Evolutionary conservation across 2,888 invertebrate species (phyloP).

Genomic region (Antitype chi): DNA sequence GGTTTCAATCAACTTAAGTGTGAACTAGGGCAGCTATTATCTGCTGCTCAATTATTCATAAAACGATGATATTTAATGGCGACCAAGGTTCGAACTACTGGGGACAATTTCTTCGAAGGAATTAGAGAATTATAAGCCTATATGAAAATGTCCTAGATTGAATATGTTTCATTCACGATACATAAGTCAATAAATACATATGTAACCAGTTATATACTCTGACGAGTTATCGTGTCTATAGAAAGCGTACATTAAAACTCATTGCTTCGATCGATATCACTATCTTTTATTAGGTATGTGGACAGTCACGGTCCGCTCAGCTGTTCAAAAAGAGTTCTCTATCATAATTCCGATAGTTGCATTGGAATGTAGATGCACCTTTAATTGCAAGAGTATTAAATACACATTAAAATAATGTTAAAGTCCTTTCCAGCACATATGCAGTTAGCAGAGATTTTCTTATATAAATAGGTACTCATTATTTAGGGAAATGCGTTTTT

Average conservation of each 20-base stretch:
- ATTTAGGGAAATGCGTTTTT: neutral
- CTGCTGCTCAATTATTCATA: constrained; percentile 48
- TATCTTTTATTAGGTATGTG: neutral
- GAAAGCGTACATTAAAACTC: neutral
- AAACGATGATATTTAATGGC: constrained; percentile 12
- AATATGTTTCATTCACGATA: neutral
- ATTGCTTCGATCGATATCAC: neutral
- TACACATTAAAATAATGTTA: neutral
- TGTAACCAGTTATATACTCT: neutral
- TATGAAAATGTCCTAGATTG: neutral
- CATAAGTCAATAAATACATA: neutral
- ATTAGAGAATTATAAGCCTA: neutral
- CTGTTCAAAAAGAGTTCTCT: neutral
- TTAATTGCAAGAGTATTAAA: neutral
- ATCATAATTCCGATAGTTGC: neutral
- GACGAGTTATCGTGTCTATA: neutral
- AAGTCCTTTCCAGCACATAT: neutral
- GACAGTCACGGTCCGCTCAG: constrained; percentile 6
- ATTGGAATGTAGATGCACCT: neutral
- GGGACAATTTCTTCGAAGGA: constrained; percentile 9
- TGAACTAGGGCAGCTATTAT: constrained; percentile 47
- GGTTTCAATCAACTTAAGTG: constrained; percentile 42
- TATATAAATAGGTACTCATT: neutral
- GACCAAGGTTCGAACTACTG: neutral
- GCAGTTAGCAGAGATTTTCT: neutral